Evolutionary conservation across 2,888 invertebrate genomes (phyloP).

Genomic region (Cordilura impudica): DNA sequence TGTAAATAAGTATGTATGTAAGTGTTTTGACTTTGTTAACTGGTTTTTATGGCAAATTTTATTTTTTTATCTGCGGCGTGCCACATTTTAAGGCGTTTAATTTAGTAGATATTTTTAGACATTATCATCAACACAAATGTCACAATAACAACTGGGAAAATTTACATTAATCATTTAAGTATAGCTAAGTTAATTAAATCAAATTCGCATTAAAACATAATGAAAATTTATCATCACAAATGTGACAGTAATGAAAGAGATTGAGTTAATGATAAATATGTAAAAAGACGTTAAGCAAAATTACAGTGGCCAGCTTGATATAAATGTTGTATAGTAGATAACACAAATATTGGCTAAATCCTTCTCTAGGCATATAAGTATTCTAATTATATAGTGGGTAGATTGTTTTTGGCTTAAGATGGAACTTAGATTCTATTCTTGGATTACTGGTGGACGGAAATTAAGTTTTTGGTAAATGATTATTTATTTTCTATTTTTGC

Average conservation of each 20-base stretch:
- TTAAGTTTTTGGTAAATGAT: too few relatives aligned
- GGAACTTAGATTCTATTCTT: too few relatives aligned
- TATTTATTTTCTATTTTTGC: too few relatives aligned
- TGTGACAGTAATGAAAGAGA: slow-evolving; percentile 20
- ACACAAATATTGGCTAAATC: too few relatives aligned
- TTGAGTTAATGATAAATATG: neutral
- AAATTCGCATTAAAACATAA: slow-evolving; percentile 18
- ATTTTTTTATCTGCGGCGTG: slow-evolving; percentile 24
- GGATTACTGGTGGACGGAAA: too few relatives aligned
- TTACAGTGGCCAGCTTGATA: too few relatives aligned
- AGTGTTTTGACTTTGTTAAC: neutral
- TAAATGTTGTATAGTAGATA: too few relatives aligned
- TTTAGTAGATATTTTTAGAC: slow-evolving; percentile 42
- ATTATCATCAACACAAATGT: slow-evolving; percentile 35
- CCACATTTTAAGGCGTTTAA: slow-evolving; percentile 44
- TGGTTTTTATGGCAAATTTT: neutral
- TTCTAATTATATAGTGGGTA: too few relatives aligned
- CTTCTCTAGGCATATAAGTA: too few relatives aligned
- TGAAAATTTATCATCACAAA: slow-evolving; percentile 9
- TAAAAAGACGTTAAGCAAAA: too few relatives aligned
- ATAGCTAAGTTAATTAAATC: slow-evolving; percentile 42
- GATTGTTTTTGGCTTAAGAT: too few relatives aligned
- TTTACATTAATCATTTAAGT: slow-evolving; percentile 39
- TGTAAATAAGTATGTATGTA: neutral
- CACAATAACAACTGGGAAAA: slow-evolving; percentile 33